Percentiles rank a stretch among this genome's conserved stretches.
Conservation (phyloP, 2,113 vertebrate species). For the Xiphophorus couchianus region DNA sequence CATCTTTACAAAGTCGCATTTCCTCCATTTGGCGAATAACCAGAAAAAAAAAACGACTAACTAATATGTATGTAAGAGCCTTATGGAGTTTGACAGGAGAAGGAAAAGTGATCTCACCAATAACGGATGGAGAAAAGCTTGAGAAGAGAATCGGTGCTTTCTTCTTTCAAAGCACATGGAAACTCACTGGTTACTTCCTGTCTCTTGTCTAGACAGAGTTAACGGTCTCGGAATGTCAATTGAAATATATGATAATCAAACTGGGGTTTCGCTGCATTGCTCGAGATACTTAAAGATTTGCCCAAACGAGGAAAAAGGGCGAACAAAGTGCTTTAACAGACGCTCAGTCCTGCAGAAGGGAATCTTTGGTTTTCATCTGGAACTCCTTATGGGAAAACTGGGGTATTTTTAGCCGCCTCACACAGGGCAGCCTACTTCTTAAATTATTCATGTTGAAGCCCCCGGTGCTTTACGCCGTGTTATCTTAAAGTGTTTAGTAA, state of each 20-base stretch:
- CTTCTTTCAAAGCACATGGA: constrained; percentile 18
- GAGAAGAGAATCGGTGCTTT: neutral
- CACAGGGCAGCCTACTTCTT: constrained; percentile 46
- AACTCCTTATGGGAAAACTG: constrained; percentile 52
- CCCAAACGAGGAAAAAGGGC: constrained; percentile 23
- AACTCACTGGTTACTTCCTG: constrained; percentile 50
- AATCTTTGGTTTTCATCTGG: constrained; percentile 59
- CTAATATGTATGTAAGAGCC: constrained; percentile 4
- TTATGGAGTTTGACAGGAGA: constrained; percentile 21
- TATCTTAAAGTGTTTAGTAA: constrained; percentile 66
- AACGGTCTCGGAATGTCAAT: constrained; percentile 42
- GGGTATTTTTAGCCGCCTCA: constrained; percentile 56
- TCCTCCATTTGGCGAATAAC: constrained; percentile 10
- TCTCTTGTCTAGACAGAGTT: constrained; percentile 64
- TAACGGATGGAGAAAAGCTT: constrained; percentile 26
- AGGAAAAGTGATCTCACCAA: constrained; percentile 16
- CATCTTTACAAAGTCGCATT: no score
- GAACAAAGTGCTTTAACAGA: constrained; percentile 35
- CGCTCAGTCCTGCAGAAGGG: constrained; percentile 41
- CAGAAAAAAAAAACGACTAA: constrained; percentile 6
- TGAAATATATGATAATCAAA: constrained; percentile 49
- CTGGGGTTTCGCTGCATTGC: constrained; percentile 32
- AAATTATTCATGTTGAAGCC: constrained; percentile 65
- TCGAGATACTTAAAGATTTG: constrained; percentile 36
- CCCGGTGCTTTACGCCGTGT: constrained; percentile 43